Evolutionary conservation across 2,113 vertebrate species (phyloP).

Genomic region (Callopanchax toddi): DNA sequence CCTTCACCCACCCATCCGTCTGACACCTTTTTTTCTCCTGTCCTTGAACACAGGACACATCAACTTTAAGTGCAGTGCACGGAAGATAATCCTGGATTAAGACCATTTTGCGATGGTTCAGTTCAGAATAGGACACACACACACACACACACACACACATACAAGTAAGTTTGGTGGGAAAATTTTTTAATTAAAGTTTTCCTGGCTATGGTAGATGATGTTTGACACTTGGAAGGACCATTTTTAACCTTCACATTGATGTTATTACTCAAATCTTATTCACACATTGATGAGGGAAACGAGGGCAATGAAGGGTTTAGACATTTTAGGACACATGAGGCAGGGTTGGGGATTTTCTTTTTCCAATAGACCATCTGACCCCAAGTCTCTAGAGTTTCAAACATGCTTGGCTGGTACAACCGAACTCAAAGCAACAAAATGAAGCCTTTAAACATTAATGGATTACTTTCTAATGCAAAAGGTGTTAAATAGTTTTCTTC

Average conservation of each 20-base stretch:
- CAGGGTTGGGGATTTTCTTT: neutral
- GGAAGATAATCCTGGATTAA: conserved; percentile 12
- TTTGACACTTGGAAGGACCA: no score
- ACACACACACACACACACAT: neutral
- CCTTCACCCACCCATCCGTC: neutral
- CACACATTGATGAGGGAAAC: neutral
- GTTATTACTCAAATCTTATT: neutral
- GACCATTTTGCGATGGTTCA: neutral
- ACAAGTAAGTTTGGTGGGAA: neutral
- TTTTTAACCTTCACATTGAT: no score
- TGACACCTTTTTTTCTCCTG: conserved; percentile 11
- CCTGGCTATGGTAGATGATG: no score
- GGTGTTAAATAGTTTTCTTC: neutral
- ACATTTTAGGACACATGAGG: neutral
- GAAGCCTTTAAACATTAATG: neutral
- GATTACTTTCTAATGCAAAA: neutral
- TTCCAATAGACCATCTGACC: neutral
- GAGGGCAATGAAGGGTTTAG: neutral
- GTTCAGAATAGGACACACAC: neutral
- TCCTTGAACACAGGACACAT: no score
- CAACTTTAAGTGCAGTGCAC: conserved; percentile 7
- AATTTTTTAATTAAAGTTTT: neutral
- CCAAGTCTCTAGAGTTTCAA: neutral
- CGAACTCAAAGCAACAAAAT: neutral
- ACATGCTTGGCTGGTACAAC: neutral